These are phyloP conservation scores for Callopanchax toddi DNA, from an alignment of 2,113 vertebrate species.

Conservation along the genomic window DNA sequence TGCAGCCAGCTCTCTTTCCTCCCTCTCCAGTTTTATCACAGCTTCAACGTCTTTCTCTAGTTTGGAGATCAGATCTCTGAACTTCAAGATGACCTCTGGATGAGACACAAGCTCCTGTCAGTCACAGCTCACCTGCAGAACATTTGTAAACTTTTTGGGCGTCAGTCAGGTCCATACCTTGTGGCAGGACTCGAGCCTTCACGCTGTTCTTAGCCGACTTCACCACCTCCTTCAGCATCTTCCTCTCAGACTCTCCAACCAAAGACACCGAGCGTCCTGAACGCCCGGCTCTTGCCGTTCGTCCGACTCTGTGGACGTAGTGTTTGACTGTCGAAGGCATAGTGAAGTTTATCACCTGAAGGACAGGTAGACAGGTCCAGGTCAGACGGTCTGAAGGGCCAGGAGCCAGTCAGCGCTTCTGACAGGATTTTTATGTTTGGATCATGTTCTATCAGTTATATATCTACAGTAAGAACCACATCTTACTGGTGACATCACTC, in stretches of 20 bases:
- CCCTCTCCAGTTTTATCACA: conserved; percentile 89
- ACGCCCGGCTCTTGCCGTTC: conserved; percentile 90
- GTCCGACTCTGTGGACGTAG: conserved; percentile 95
- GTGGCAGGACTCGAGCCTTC: conserved; percentile 92
- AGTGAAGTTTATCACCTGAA: conserved; percentile 97
- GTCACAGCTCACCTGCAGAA: background rate
- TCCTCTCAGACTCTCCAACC: conserved; percentile 93
- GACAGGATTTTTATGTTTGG: too few relatives aligned
- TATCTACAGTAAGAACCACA: too few relatives aligned
- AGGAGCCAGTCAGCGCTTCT: too few relatives aligned
- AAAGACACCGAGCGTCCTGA: conserved; percentile 93
- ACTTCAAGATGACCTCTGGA: conserved; percentile 93
- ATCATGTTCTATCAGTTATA: too few relatives aligned
- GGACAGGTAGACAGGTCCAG: background rate
- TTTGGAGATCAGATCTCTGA: conserved; percentile 92
- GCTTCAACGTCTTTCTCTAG: conserved; percentile 93
- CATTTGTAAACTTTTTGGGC: background rate
- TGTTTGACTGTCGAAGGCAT: conserved; percentile 97
- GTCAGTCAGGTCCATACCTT: conserved; percentile 76
- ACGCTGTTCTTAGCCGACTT: conserved; percentile 88
- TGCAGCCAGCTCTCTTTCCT: conserved; percentile 90
- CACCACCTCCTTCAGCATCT: conserved; percentile 95
- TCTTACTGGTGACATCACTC: too few relatives aligned
- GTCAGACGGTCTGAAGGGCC: too few relatives aligned
- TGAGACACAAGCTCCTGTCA: background rate